These are phyloP conservation scores for Diadophis punctatus DNA, from an alignment of 2,113 vertebrate species.

Conservation along the genomic window DNA sequence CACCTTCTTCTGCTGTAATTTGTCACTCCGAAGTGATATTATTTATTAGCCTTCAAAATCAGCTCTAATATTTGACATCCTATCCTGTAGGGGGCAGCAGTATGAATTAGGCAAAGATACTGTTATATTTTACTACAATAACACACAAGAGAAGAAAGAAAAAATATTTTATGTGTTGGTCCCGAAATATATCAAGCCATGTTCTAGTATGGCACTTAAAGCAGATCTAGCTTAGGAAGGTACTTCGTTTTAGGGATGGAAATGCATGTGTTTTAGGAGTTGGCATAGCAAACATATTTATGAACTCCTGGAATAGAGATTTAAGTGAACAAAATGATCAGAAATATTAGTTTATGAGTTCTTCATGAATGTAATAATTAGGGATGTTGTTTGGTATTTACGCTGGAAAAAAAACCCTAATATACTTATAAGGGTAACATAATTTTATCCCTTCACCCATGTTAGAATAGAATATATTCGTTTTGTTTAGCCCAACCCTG, in stretches of 20 bases:
- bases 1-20: background rate
- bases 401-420: background rate
- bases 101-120: background rate
- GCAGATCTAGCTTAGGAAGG: background rate
- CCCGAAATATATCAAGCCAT: background rate
- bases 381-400: background rate
- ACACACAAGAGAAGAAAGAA: background rate
- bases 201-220: accelerated
- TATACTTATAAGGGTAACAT: background rate
- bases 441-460: background rate
- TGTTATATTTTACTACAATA: background rate
- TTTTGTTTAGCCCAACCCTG: background rate
- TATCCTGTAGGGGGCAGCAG: slow-evolving; percentile 1
- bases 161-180: background rate
- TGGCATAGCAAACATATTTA: background rate
- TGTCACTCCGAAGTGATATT: slow-evolving; percentile 25
- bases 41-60: background rate
- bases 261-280: background rate
- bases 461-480: background rate
- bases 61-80: background rate
- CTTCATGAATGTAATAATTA: background rate
- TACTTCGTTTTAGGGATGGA: background rate
- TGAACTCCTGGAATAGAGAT: background rate
- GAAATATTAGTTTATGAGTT: background rate
- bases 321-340: background rate